Percentiles rank a stretch among this genome's conserved stretches.
phyloP scores from a whole-genome alignment of 2,888 invertebrate genomes.

The Idaea aversata region DNA sequence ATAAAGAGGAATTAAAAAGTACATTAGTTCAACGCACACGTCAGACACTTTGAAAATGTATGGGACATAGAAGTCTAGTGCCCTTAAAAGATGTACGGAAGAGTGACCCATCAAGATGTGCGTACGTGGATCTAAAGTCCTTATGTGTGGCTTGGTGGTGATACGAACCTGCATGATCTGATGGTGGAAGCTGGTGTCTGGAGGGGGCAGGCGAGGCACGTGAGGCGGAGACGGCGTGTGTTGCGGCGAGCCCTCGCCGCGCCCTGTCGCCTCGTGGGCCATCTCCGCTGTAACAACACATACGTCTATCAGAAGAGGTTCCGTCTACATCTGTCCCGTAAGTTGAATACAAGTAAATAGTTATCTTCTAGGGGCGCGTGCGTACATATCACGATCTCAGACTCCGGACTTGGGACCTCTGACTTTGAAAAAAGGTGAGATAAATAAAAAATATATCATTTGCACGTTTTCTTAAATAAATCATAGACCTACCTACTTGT shows the following conservation, averaged over 20 bases:
- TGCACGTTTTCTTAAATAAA: too few relatives aligned
- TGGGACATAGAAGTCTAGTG: neutral
- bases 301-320: too few relatives aligned
- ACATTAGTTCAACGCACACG: neutral
- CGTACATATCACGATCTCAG: too few relatives aligned
- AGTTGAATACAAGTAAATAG: too few relatives aligned
- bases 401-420: too few relatives aligned
- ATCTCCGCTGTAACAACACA: slow-evolving; percentile 58
- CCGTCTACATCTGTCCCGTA: neutral
- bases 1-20: neutral
- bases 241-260: slow-evolving; percentile 69
- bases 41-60: neutral
- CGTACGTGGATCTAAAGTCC: neutral
- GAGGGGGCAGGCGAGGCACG: slow-evolving; percentile 75
- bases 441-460: too few relatives aligned
- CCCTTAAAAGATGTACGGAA: neutral
- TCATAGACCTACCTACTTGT: too few relatives aligned
- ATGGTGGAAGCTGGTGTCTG: slow-evolving; percentile 83
- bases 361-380: too few relatives aligned
- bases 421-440: too few relatives aligned
- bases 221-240: slow-evolving; percentile 76
- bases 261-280: slow-evolving; percentile 68
- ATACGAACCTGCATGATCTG: slow-evolving; percentile 83
- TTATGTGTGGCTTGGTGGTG: neutral
- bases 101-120: neutral